These are phyloP conservation scores for Galbula dea DNA, from an alignment of 2,113 vertebrate species.

Conservation along the genomic window DNA sequence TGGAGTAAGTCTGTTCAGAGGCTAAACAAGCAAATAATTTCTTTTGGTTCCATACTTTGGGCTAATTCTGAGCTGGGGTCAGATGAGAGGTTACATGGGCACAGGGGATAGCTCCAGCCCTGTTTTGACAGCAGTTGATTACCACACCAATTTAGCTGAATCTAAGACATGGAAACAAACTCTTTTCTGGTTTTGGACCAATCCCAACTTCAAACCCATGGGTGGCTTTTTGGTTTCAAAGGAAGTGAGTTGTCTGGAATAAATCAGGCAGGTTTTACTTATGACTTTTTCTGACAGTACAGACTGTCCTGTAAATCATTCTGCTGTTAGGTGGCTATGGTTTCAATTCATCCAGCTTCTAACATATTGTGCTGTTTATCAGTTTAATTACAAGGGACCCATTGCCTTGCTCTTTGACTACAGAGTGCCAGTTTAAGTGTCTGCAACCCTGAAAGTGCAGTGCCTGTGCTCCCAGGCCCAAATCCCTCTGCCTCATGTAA, in stretches of 20 bases:
- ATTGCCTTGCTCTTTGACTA: not conserved
- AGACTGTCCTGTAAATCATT: not conserved
- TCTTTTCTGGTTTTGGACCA: not conserved
- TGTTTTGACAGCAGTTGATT: not conserved
- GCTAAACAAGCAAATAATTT: not conserved
- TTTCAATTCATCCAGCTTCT: not conserved
- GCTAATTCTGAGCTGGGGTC: not conserved
- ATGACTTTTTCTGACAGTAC: not conserved
- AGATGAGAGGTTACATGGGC: not conserved
- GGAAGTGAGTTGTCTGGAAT: not conserved
- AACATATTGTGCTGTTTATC: not conserved
- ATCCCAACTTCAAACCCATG: not conserved
- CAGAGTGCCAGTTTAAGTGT: not conserved
- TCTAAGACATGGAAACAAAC: accelerated
- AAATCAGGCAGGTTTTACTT: not conserved
- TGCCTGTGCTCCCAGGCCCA: not conserved
- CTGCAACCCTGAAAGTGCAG: not conserved
- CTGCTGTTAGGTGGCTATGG: not conserved
- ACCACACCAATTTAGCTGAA: not conserved
- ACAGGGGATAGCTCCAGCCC: not conserved
- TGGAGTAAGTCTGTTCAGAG: not conserved
- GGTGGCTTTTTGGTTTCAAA: not conserved
- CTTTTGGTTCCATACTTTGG: not conserved
- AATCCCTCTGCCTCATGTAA: not conserved
- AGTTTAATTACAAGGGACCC: not conserved